Evolutionary conservation across 2,113 vertebrate species (phyloP).

Genomic region (Chaenocephalus aceratus): DNA sequence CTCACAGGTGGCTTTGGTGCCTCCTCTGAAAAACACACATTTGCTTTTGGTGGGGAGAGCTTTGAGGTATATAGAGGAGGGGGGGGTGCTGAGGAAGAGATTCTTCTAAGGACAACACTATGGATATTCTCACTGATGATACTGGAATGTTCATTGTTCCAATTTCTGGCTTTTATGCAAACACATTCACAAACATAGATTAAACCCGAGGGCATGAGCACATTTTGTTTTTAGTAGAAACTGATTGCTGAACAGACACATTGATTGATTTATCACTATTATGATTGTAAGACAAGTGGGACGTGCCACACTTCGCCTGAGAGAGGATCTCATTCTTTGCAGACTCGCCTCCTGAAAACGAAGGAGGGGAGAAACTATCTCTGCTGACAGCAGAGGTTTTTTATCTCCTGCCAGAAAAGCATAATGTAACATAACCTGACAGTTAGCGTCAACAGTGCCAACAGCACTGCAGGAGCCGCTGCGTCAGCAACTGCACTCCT

Average conservation of each 20-base stretch:
- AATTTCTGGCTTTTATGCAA: conserved; percentile 6
- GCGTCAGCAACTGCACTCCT: conserved; percentile 38
- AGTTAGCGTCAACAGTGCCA: conserved; percentile 28
- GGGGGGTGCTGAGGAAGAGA: background rate
- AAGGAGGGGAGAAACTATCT: conserved; percentile 15
- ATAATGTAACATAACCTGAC: conserved; percentile 48
- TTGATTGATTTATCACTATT: conserved; percentile 64
- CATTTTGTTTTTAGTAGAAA: conserved; percentile 11
- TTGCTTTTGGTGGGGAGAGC: conserved; percentile 33
- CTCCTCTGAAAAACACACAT: conserved; percentile 1
- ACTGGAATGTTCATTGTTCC: conserved; percentile 43
- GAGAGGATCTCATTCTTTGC: conserved; percentile 36
- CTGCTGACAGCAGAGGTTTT: conserved; percentile 50
- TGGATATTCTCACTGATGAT: conserved; percentile 30
- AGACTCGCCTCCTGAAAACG: conserved; percentile 11
- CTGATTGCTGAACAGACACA: conserved; percentile 53
- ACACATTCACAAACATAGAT: conserved; percentile 1
- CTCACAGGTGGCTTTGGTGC: conserved; percentile 59
- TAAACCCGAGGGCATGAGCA: conserved; percentile 6
- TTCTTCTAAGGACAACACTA: background rate
- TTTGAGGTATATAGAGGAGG: conserved; percentile 52
- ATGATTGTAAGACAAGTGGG: conserved; percentile 67
- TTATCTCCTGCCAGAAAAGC: conserved; percentile 39
- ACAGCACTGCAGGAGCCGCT: conserved; percentile 42
- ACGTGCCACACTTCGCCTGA: conserved; percentile 42